Evolutionary conservation across 2,888 invertebrate species (phyloP).

Genomic region (Protodeltote pygarga): DNA sequence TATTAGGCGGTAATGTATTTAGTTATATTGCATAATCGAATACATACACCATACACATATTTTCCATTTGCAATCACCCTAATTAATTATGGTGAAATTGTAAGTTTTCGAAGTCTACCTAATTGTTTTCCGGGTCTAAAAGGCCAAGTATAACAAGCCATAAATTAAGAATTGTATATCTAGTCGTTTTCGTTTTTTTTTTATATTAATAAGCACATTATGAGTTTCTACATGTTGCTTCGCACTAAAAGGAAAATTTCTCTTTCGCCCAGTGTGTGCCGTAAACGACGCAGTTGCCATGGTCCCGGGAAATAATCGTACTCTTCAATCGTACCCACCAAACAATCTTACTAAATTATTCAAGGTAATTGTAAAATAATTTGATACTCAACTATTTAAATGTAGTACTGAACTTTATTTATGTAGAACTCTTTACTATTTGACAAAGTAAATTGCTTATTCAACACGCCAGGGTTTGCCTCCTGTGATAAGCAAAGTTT

Average conservation of each 20-base stretch:
- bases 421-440: neutral
- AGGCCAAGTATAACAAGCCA: no score
- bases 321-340: constrained; percentile 30
- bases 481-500: constrained; percentile 7
- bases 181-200: no score
- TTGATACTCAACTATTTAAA: constrained; percentile 1
- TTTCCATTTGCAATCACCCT: no score
- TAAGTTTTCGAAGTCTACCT: no score
- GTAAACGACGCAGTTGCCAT: constrained; percentile 55
- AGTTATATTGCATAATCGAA: no score
- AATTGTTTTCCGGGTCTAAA: no score
- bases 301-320: constrained; percentile 28
- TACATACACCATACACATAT: no score
- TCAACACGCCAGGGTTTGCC: neutral
- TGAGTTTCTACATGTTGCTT: constrained; percentile 7
- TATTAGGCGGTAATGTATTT: no score
- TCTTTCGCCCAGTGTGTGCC: constrained; percentile 82
- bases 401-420: neutral
- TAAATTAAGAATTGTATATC: no score
- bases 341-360: constrained; percentile 25
- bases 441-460: neutral
- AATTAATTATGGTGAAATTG: no score
- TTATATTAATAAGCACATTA: no score
- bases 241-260: constrained; percentile 64
- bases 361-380: constrained; percentile 35